Percentiles rank a stretch among this genome's conserved stretches.
These are phyloP conservation scores for Sphaerophoria rueppellii DNA, from an alignment of 2,888 invertebrate genomes.

Conservation along the genomic window DNA sequence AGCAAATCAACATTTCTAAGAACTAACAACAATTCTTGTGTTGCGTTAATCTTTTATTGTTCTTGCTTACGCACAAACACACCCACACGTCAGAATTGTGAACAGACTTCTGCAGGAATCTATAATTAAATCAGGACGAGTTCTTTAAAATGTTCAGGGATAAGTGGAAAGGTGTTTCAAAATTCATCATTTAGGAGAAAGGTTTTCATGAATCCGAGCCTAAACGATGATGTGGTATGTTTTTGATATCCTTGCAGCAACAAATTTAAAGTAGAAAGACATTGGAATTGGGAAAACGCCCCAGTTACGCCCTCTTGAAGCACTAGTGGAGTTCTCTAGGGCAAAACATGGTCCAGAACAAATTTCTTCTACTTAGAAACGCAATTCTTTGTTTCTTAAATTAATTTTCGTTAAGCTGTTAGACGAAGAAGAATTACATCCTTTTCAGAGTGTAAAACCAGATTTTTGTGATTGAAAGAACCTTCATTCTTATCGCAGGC, in stretches of 20 bases:
- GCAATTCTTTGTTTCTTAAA: background rate
- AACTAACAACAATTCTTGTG: background rate
- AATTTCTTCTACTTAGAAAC: background rate
- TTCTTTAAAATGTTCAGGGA: background rate
- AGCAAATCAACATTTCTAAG: background rate
- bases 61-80: background rate
- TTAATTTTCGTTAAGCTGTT: background rate
- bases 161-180: no score
- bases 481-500: no score
- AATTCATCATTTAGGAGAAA: no score
- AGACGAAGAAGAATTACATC: constrained; percentile 46
- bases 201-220: no score
- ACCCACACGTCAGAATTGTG: background rate
- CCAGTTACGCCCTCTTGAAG: constrained; percentile 37
- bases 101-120: constrained; percentile 12
- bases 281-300: constrained; percentile 38
- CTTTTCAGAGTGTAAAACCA: constrained; percentile 26
- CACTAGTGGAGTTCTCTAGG: background rate
- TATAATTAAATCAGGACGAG: constrained; percentile 28
- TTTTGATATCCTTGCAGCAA: background rate
- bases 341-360: constrained; percentile 33
- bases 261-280: background rate
- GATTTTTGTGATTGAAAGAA: constrained; percentile 12
- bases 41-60: background rate
- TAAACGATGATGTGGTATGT: no score